Evolutionary conservation across 2,113 vertebrate species (phyloP), one percentile per base, ranked within the genome.

Genomic region (Tachuris rubrigastra): DNA sequence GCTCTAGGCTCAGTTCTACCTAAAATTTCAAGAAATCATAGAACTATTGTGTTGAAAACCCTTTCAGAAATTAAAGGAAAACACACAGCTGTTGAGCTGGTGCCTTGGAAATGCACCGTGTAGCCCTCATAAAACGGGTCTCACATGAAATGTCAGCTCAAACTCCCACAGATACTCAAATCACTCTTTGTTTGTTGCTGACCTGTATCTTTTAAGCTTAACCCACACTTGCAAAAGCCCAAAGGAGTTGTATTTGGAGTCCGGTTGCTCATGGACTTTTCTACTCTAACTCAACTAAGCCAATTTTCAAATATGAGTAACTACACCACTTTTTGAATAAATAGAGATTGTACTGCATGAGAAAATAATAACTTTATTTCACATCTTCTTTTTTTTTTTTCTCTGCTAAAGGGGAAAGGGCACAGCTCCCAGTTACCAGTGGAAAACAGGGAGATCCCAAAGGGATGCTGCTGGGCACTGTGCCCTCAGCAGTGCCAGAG

Each of bases 61-160:
- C 63, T 90, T 60, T 75, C 69, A 89, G 95, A 96, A 96, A 95
- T 94, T 89, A 94, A 91, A 95, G 86, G 87, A 79, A 96, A 97
- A 95, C 85, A 93, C 56, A 86, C 59, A 83, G 63, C 68, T 90
- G 41, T 80, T 92, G 90, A 89, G 68, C 44, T 62, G 76, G 80
- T 86, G 88, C 79, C 87, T 93, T 68, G 85, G 90, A 93, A 97
- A 92, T 84, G 76, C 56, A 88, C 82, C 50, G 31, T 24, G 68
- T 59, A 86, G 87, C 93, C 65, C 92, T 92, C 85, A 16, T 89
- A 90, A 95, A 95, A 89, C 4, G 19, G 62, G 71, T 83, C 89
- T 90, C 76, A 27, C 52, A 62, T 68, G 93, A 93, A 90, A 96
- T 84, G 84, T 78, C 78, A 80, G 72, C 67, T 91, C 87, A 77